Percentiles rank a stretch among this genome's conserved stretches.
Conservation (phyloP, 1,140 invertebrate species). For the Diachasmimorpha longicaudata region DNA sequence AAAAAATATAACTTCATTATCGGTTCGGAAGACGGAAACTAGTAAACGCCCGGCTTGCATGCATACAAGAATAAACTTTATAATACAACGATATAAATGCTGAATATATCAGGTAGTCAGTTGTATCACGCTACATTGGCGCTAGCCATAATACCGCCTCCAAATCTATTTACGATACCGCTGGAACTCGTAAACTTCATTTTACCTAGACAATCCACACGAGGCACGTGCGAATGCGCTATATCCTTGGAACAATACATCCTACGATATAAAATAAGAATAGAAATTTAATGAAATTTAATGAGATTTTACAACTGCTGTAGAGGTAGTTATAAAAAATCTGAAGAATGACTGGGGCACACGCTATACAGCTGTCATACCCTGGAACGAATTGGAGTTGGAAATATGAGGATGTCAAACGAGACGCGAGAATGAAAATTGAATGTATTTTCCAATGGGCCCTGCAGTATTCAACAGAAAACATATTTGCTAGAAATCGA, state of each 20-base stretch:
- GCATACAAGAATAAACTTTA: neutral
- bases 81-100: neutral
- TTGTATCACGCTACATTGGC: neutral
- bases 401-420: no score
- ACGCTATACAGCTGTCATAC: no score
- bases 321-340: neutral
- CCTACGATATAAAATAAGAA: neutral
- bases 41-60: neutral
- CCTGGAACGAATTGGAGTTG: no score
- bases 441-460: no score
- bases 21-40: neutral
- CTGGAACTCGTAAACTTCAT: neutral
- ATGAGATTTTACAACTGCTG: neutral
- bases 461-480: no score
- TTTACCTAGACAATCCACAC: neutral
- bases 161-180: neutral
- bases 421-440: no score
- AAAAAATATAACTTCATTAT: neutral
- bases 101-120: neutral
- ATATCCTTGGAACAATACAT: neutral
- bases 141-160: neutral
- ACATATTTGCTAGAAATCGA: no score
- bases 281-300: neutral
- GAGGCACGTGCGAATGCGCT: neutral
- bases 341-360: no score